Evolutionary conservation across 2,113 vertebrate species (phyloP).

Genomic region (Plestiodon gilberti): DNA sequence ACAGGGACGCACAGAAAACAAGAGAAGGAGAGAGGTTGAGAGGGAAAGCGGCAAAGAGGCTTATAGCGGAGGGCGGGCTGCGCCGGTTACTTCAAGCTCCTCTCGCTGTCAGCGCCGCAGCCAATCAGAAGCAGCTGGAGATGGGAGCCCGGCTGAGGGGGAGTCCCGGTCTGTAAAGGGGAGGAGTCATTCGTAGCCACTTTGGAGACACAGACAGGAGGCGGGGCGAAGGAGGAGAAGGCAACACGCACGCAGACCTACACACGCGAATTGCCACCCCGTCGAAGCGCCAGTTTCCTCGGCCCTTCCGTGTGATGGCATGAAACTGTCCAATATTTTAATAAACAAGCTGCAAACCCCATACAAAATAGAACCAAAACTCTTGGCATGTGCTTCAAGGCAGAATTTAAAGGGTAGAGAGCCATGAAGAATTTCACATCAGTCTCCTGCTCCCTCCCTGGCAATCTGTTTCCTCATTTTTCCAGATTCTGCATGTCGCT

Average conservation of each 20-base stretch:
- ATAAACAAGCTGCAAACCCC: no score
- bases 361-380: no score
- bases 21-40: slow-evolving; percentile 55
- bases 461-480: not conserved
- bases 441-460: no score
- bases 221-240: not conserved
- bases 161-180: no score
- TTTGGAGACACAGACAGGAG: not conserved
- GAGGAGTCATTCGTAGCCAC: not conserved
- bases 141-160: not conserved
- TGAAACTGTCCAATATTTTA: no score
- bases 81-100: slow-evolving; percentile 69
- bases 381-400: not conserved
- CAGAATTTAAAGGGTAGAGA: not conserved
- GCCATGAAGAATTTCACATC: not conserved
- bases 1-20: slow-evolving; percentile 66
- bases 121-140: slow-evolving; percentile 62
- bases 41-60: slow-evolving; percentile 76
- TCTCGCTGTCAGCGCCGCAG: slow-evolving; percentile 77
- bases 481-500: no score
- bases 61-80: slow-evolving; percentile 80
- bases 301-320: no score
- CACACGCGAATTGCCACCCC: no score
- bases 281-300: no score
- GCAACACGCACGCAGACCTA: not conserved